A percentile compares a stretch with the other conserved stretches of the same genome.
Conservation (phyloP, 30 jellyfish, hydroid and myxozoan species). For the Nemopilema nomurai region DNA sequence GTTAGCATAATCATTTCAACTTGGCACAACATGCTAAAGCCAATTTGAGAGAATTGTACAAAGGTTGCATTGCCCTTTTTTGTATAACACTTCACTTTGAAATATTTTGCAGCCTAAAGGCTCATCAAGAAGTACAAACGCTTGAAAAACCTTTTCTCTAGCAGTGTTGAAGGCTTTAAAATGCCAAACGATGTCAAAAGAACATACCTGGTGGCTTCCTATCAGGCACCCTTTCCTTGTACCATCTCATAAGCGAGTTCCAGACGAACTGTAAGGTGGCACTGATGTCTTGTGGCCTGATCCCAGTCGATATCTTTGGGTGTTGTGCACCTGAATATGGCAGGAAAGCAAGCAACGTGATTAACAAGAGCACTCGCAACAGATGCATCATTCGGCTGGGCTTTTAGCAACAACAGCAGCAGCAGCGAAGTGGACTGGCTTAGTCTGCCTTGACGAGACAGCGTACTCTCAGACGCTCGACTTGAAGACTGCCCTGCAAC, state of each 20-base stretch:
- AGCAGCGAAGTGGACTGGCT: background rate
- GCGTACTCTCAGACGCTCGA: background rate
- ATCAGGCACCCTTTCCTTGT: conserved; percentile 58
- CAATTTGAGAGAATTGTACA: too few relatives aligned
- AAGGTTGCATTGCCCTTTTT: too few relatives aligned
- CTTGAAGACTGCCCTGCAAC: background rate
- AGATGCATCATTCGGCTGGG: conserved; percentile 3
- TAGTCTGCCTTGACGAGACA: background rate
- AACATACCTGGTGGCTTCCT: conserved; percentile 64
- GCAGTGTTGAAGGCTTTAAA: too few relatives aligned
- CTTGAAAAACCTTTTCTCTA: too few relatives aligned
- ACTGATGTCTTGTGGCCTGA: conserved; percentile 47
- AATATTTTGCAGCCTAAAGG: too few relatives aligned
- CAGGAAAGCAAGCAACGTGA: background rate
- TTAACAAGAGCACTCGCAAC: background rate
- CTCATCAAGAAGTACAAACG: too few relatives aligned
- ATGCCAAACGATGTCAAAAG: background rate
- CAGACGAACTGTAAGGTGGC: conserved; percentile 64
- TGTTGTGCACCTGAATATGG: conserved; percentile 18
- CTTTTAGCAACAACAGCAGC: background rate
- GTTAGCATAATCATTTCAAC: too few relatives aligned
- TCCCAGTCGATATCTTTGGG: conserved; percentile 35
- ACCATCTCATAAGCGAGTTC: conserved; percentile 60
- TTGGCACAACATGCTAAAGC: too few relatives aligned
- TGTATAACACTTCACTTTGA: too few relatives aligned